Evolutionary conservation across 23 tunicate genomes (phyloP).

Genomic region (Diplosoma virens): DNA sequence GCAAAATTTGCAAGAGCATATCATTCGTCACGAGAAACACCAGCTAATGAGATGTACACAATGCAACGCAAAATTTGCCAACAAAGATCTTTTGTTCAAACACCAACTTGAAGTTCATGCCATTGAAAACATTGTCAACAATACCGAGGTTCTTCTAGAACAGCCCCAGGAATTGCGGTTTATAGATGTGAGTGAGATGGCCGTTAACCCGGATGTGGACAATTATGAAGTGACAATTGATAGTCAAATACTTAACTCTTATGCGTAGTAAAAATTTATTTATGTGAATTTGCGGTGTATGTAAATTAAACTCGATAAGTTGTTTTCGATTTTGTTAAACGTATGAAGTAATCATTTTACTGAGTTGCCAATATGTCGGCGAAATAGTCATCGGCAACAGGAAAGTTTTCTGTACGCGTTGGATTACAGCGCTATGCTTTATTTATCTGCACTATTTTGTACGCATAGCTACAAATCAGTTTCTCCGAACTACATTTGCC

Average conservation of each 20-base stretch:
- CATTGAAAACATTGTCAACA: not conserved
- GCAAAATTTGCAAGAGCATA: conserved; percentile 81
- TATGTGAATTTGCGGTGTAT: too few species aligned
- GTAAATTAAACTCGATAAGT: too few species aligned
- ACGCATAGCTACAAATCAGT: too few species aligned
- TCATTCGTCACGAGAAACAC: conserved; percentile 62
- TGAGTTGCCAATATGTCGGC: too few species aligned
- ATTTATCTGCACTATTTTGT: too few species aligned
- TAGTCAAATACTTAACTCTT: not conserved
- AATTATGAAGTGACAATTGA: conserved; percentile 12
- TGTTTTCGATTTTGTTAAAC: too few species aligned
- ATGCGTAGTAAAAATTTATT: not conserved
- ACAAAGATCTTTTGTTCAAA: conserved; percentile 3
- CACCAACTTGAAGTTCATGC: conserved; percentile 22
- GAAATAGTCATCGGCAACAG: too few species aligned
- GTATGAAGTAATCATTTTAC: too few species aligned
- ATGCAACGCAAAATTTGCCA: not conserved
- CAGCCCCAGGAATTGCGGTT: not conserved
- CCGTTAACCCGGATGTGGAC: not conserved
- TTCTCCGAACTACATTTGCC: too few species aligned
- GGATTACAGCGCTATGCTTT: too few species aligned
- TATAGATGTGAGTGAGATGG: not conserved
- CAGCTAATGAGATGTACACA: conserved; percentile 17
- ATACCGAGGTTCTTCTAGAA: not conserved
- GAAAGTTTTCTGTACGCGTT: too few species aligned